Evolutionary conservation across 2,113 vertebrate genomes (phyloP).

Genomic region (Silurus glanis): DNA sequence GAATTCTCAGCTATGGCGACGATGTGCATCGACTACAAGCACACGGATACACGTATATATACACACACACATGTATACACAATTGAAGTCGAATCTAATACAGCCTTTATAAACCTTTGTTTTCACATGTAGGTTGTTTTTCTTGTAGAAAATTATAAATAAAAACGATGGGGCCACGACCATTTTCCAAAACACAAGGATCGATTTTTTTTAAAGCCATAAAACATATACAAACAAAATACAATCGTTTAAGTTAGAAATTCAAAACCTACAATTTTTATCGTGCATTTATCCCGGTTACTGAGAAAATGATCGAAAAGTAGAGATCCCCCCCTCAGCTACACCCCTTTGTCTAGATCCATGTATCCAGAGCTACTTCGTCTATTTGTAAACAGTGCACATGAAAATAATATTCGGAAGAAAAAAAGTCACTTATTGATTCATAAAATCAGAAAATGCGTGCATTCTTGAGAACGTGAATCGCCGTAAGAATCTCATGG

Average conservation of each 20-base stretch:
- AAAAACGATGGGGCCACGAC: neutral
- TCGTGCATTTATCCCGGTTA: neutral
- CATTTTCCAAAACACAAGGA: slow-evolving; percentile 14
- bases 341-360: slow-evolving; percentile 49
- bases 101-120: neutral
- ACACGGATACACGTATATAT: neutral
- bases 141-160: too few species aligned
- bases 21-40: neutral
- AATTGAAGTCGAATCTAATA: accelerated
- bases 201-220: neutral
- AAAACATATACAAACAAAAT: neutral
- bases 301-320: neutral
- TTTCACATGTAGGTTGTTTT: neutral
- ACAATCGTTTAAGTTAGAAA: neutral
- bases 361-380: neutral
- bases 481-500: neutral
- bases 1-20: slow-evolving; percentile 39
- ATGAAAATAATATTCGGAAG: neutral
- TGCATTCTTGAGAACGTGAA: too few species aligned
- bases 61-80: neutral
- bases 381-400: slow-evolving; percentile 35
- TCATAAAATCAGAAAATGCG: too few species aligned
- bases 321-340: neutral
- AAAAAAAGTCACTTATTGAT: neutral
- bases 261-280: neutral